These are phyloP conservation scores for Globodera rostochiensis DNA, from an alignment of 1,140 invertebrate genomes.

Conservation along the genomic window DNA sequence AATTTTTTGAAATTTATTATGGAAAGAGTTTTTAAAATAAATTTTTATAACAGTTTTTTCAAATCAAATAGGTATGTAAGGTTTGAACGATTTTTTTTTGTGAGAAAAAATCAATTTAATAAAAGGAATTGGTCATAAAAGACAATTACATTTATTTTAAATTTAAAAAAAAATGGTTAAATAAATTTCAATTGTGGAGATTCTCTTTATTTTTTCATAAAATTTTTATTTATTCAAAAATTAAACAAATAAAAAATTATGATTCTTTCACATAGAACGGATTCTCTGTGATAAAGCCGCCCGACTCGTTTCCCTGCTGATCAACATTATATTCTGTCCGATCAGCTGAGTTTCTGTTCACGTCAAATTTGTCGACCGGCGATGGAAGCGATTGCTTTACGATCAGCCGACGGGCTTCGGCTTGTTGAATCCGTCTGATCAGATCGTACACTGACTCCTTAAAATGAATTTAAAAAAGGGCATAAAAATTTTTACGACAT, in stretches of 20 bases:
- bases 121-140: too few species aligned
- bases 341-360: not conserved
- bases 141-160: too few species aligned
- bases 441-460: not conserved
- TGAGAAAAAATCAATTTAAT: too few species aligned
- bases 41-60: too few species aligned
- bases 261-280: not conserved
- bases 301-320: not conserved
- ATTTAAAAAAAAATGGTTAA: too few species aligned
- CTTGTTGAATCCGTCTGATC: conserved; percentile 9
- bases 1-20: too few species aligned
- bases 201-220: not conserved
- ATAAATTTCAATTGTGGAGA: too few species aligned
- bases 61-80: too few species aligned
- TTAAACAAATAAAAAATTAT: not conserved
- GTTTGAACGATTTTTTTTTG: too few species aligned
- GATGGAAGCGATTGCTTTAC: conserved; percentile 3
- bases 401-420: not conserved
- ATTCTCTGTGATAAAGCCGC: not conserved
- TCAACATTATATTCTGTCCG: not conserved
- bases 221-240: not conserved
- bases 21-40: too few species aligned
- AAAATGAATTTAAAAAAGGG: not conserved
- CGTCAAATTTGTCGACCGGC: not conserved
- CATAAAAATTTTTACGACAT: too few species aligned